Evolutionary conservation across 1,140 invertebrate genomes (phyloP), one percentile per base, ranked within the genome.

Genomic region (Drosophila seguyi): DNA sequence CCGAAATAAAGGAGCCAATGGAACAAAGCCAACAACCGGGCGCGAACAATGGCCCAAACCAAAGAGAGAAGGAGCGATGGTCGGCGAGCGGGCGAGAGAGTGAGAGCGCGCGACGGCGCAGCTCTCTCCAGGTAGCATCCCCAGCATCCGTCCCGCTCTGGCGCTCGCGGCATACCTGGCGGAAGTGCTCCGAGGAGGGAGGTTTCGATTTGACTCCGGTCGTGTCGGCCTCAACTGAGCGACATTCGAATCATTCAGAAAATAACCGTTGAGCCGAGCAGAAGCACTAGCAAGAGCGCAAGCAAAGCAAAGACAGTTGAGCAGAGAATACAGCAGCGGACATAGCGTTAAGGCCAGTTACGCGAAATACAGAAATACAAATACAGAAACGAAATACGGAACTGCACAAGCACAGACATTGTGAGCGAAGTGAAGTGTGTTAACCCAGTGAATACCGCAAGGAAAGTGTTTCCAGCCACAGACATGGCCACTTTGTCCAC

Each of bases 1-100:
- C 77, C 78, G 81, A 81, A 76, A 90, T 86, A 86, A 90, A 90
- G 79, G 86, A 90, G 79, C 86, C 86, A 90, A 90, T 90, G 86
- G 86, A 90, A 90, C 85, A 90, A 90, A 90, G 86, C 74, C 85
- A 65, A 74, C 77, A 85, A 86, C 63, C 67, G 67, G 44, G 66
- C 66, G 45, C 69, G 59, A 83, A 85, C 81, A 85, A 85, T 69
- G 73, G 77, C 53, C 48, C 78, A 56, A 62, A 76, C 63, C 73
- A 74, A 79, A 58, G 77, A 60, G 65, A 81, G 79, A 72, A 59
- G 44, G 67, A 69, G 45, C 67, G 29, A 73, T 72, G 57, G 62
- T 60, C 41, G 42, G 25, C 53, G 57, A 39, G 75, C 65, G 45
- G 36, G 34, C 47, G 62, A 41, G 69, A 38, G 47, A 62, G 74